Base-by-base conservation (phyloP, 2,113 vertebrate genomes). In the Podocnemis expansa region DNA sequence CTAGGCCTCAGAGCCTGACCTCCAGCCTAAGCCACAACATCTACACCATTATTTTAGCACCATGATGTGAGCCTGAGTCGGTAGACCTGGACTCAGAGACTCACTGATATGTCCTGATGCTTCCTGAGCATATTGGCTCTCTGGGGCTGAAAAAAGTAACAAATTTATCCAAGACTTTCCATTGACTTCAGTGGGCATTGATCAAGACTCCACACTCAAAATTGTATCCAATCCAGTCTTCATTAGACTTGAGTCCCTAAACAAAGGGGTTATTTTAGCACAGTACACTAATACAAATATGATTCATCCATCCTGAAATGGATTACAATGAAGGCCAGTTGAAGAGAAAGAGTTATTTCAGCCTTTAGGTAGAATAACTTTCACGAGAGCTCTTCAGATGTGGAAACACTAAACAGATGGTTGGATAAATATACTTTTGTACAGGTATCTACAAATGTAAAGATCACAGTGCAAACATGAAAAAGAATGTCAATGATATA, bases 391-490 rank as follows among this genome's bases (percentile, higher is more conserved):
- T 95, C 88, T 91, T 92, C 80, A 89, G 54, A 56, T 54, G 89
- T 89, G 84, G 56, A 96, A 85, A 47, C 80, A 70, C 86, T 91
- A 84, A 94, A 51, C 58, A 90, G 73, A 92, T 95, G 93, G 94
- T 87, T 17, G 0, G 56, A 89, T 87, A 92, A 93, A 97, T 94
- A 78, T 78, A 82, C 93, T 91, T 92, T 94, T 87, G 89, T 60
- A 92, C 11, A 52, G 84, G 31, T 93, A 75, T 96, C 88, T 93
- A 82, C 90, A 80, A 81, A 96, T 54, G 63, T 91, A 96, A 96
- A 96, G 52, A 90, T 95, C 95, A 93, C n/a, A 85, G 82, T 29
- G 63, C n/a, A 89, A 87, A 75, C 49, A 85, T 29, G 24, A 86
- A 89, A 45, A n/a, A 58, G 86, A 91, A 84, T 91, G 78, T 63